Evolutionary conservation across 2,797 vertebrate species (phyloP).

Genomic region (Orestias chungarensis): DNA sequence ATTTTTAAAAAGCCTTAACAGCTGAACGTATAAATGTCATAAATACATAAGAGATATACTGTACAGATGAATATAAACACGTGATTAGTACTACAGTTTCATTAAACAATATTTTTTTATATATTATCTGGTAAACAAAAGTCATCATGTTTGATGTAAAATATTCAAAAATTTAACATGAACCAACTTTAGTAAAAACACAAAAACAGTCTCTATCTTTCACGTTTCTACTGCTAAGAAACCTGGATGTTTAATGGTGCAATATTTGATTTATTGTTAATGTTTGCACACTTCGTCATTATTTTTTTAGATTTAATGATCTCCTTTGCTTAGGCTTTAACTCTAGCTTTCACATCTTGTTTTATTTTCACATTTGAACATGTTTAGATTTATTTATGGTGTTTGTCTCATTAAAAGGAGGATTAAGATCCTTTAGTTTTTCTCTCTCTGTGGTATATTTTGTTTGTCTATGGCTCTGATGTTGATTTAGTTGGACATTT

Average conservation of each 20-base stretch:
- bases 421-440: neutral
- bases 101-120: neutral
- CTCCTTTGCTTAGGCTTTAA: neutral
- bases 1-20: neutral
- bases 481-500: neutral
- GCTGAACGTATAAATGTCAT: neutral
- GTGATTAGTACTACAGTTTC: neutral
- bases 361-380: neutral
- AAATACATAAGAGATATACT: neutral
- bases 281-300: too few relatives aligned
- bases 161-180: too few relatives aligned
- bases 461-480: neutral
- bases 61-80: neutral
- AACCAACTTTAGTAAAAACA: neutral
- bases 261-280: too few relatives aligned
- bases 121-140: neutral
- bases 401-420: neutral
- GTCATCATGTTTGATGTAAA: too few relatives aligned
- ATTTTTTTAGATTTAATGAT: neutral
- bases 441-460: neutral
- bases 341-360: neutral
- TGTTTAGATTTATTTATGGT: neutral
- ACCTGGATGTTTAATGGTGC: too few relatives aligned
- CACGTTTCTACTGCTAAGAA: too few relatives aligned
- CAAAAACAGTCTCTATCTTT: too few relatives aligned